Conservation (phyloP, 2,888 invertebrate genomes). For the Tyria jacobaeae region DNA sequence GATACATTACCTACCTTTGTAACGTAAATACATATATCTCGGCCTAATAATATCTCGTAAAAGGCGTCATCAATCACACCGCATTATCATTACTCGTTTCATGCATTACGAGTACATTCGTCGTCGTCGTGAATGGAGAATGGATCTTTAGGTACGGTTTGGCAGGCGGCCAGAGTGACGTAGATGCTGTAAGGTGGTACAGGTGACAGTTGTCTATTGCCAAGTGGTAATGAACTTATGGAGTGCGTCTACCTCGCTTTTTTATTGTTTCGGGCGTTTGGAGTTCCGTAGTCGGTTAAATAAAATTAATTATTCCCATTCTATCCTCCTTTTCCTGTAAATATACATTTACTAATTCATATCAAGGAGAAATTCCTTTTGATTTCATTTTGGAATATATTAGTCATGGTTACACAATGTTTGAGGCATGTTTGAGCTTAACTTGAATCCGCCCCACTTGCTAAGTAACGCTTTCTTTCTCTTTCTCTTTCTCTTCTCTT, state of each 20-base stretch:
- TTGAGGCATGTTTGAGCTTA: no score
- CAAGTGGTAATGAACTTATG: constrained; percentile 83
- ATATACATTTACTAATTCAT: no score
- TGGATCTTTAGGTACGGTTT: constrained; percentile 55
- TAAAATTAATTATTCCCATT: not conserved
- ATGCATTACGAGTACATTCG: constrained; percentile 37
- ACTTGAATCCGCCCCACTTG: no score
- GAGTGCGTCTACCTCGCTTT: constrained; percentile 57
- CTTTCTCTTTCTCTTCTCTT: no score
- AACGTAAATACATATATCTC: constrained; percentile 16
- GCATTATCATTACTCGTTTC: constrained; percentile 34
- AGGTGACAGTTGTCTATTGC: constrained; percentile 68
- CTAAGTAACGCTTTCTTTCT: no score
- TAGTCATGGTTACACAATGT: not conserved
- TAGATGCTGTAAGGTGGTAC: constrained; percentile 63
- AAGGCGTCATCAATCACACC: constrained; percentile 45
- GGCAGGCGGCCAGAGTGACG: constrained; percentile 63
- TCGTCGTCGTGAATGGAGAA: constrained; percentile 52
- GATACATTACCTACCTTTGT: constrained; percentile 20
- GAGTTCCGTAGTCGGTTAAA: constrained; percentile 17
- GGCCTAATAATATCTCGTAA: constrained; percentile 27
- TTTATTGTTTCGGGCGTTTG: constrained; percentile 31
- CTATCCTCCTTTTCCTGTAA: no score
- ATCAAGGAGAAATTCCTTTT: no score
- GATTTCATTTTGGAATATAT: not conserved